These are phyloP conservation scores for Poeciliopsis prolifica DNA, from an alignment of 2,113 vertebrate genomes.

Conservation along the genomic window DNA sequence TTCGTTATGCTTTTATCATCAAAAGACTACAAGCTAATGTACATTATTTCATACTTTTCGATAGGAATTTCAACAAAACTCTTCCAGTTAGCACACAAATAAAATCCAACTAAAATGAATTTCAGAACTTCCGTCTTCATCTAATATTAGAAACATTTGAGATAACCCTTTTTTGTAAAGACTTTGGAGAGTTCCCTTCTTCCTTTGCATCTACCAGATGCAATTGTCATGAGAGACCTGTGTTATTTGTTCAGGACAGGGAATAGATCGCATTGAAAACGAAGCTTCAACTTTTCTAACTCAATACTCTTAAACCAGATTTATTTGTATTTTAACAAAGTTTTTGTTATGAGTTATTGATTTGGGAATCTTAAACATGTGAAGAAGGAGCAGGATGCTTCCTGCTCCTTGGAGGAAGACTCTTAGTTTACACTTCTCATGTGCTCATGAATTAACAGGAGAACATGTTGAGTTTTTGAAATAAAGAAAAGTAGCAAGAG, in stretches of 20 bases:
- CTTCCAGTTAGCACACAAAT: neutral
- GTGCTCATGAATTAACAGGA: conserved; percentile 6
- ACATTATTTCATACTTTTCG: neutral
- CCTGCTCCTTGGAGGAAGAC: neutral
- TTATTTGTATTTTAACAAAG: conserved; percentile 15
- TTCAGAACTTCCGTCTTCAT: neutral
- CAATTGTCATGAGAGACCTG: neutral
- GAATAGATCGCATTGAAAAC: neutral
- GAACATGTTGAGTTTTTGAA: neutral
- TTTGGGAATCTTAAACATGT: neutral
- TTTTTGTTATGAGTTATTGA: conserved; percentile 15
- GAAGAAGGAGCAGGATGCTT: neutral
- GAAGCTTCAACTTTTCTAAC: neutral
- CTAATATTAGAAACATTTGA: neutral
- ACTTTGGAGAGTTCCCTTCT: neutral
- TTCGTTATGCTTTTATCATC: no score
- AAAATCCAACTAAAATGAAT: neutral
- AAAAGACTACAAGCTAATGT: neutral
- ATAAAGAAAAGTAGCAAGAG: neutral
- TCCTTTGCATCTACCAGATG: neutral
- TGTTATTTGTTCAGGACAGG: neutral
- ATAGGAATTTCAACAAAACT: neutral
- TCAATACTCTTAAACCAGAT: neutral
- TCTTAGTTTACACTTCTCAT: neutral
- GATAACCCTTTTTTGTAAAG: neutral